Evolutionary conservation across 2,888 invertebrate species (phyloP), one percentile per base, ranked within the genome.

Genomic region (Drosophila tanythrix): DNA sequence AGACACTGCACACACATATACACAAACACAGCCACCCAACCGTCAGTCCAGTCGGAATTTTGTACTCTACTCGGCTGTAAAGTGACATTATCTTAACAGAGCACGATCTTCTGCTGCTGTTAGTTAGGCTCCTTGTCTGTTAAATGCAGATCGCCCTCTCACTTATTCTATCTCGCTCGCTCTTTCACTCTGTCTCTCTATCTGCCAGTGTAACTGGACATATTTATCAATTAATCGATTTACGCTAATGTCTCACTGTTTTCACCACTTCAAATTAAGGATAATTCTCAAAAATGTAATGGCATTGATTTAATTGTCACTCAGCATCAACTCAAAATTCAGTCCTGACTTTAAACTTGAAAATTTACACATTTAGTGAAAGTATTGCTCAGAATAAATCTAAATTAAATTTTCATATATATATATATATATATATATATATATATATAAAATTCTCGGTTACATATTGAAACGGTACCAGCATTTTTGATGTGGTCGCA

Each of bases 401-500:
- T 43, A 57, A 29, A n/a, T 50, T 1, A 81, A 78, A 72, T 72
- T 79, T 67, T 48, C 52, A n/a, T 3, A 21, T 11, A 40, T 40
- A 40, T 2, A 46, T 46, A 15, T 21, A 6, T 15, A 2, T 2
- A n/a, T 3, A 21, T 11, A 40, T 40, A 40, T 2, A 46, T 46
- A 15, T 21, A 6, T 15, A 2, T 7, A 21, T n/a, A 21, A 27
- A 29, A 40, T 8, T 35, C 25, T 27, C 36, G 25, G 36, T 6
- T 29, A 18, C 27, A 36, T 21, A n/a, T 55, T 31, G 15, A 66
- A 56, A 21, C 27, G 11, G 11, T 13, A 40, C 38, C 18, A 76
- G 50, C 40, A 63, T 55, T 81, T 78, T 80, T 80, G 76, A 80
- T 81, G 80, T 81, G 80, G 70, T 74, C 76, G 60, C 70, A 73